Evolutionary conservation across 1,140 invertebrate genomes (phyloP), one percentile per base, ranked within the genome.

Genomic region (Scaptomyza hsui): DNA sequence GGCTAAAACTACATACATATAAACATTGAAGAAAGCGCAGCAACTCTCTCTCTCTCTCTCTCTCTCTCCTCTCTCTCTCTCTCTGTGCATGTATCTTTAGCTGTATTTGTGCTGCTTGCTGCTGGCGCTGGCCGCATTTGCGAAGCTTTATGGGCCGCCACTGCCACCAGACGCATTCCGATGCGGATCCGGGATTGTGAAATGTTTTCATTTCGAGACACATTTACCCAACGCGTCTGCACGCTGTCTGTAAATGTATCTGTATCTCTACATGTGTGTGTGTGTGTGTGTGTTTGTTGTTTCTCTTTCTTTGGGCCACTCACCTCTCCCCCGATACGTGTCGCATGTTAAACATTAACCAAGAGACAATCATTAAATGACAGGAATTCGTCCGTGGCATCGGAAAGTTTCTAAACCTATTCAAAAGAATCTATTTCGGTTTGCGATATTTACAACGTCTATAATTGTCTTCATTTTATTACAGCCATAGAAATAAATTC

Each of bases 171-270:
- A 72, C 79, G 73, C 82, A 88, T 88, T 88, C 82, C 82, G 63
- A 88, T 89, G 78, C 82, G 82, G 86, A 86, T 86, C 82, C 82
- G 82, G 82, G 82, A 88, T 86, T 86, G 82, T 86, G 78, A 86
- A 86, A 86, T 86, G 78, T 86, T 86, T 86, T 86, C 82, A 88
- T 88, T 78, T 81, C 75, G 65, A 88, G 62, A 86, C 80, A 85
- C 81, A 86, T 85, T 85, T 85, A 79, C 61, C 69, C 61, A 75
- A 21, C 53, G 59, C 77, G 81, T 86, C 81, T 86, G 76, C 81
- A 70, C 67, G 60, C 80, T 45, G 78, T 81, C 78, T 82, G 78
- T 78, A 44, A 59, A 24, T 70, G 64, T 62, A 32, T 61, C n/a
- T 64, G 63, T 53, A 26, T 51, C 9, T 71, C 24, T 60, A 41